Evolutionary conservation across 2,113 vertebrate genomes (phyloP).

Genomic region (Nestor notabilis): DNA sequence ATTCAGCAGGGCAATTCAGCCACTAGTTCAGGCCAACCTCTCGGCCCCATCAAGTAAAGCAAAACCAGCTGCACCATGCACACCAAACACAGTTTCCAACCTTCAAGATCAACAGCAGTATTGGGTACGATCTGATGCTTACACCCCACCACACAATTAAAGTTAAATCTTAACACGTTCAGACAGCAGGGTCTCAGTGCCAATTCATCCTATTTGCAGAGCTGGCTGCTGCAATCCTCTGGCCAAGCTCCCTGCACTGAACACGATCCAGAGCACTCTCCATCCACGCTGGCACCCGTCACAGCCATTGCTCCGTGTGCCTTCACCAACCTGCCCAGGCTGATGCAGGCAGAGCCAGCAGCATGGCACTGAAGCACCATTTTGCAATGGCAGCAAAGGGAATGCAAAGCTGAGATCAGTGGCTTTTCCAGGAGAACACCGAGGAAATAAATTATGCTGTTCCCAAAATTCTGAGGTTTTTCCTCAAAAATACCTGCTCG

Average conservation of each 20-base stretch:
- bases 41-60: not conserved
- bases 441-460: not conserved
- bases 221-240: not conserved
- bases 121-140: fast-evolving
- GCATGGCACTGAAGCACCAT: not conserved
- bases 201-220: not conserved
- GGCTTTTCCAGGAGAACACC: not conserved
- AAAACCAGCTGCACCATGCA: not conserved
- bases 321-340: not conserved
- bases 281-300: not conserved
- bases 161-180: not conserved
- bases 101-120: not conserved
- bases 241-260: not conserved
- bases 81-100: not conserved
- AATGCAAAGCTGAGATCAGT: not conserved
- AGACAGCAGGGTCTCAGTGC: not conserved
- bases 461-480: not conserved
- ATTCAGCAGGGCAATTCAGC: not conserved
- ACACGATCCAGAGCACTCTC: fast-evolving
- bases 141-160: not conserved
- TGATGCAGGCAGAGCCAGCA: not conserved
- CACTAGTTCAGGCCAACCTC: not conserved
- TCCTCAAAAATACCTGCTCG: not conserved
- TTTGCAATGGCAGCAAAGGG: not conserved
- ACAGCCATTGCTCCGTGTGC: fast-evolving